Evolutionary conservation across 2,888 invertebrate genomes (phyloP).

Genomic region (Chloromyia formosa): DNA sequence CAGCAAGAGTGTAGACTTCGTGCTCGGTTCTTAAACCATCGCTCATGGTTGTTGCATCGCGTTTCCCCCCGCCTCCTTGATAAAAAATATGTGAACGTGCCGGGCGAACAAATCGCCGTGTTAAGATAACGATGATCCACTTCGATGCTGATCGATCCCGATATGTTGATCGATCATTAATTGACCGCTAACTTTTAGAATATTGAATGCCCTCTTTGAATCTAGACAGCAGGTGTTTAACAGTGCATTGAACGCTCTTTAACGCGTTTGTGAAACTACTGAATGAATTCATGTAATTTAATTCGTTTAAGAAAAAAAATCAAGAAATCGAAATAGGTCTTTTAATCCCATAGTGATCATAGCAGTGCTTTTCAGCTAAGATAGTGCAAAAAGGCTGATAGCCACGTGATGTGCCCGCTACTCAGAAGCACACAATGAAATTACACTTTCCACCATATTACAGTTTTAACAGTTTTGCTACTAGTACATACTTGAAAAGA

Average conservation of each 20-base stretch:
- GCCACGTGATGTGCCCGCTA: slow-evolving; percentile 34
- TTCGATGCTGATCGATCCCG: background rate
- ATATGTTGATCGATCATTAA: slow-evolving; percentile 10
- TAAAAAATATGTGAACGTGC: background rate
- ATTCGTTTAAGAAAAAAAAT: slow-evolving; percentile 8
- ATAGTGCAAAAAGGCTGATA: slow-evolving; percentile 11
- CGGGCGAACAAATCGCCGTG: too few species aligned
- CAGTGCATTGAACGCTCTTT: slow-evolving; percentile 17
- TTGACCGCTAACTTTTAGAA: slow-evolving; percentile 4
- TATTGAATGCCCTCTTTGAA: background rate
- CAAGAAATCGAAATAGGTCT: slow-evolving; percentile 16
- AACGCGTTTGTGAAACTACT: slow-evolving; percentile 14
- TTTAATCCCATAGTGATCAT: slow-evolving; percentile 11
- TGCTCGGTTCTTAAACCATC: slow-evolving; percentile 28
- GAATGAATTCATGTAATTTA: background rate
- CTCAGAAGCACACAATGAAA: slow-evolving; percentile 33
- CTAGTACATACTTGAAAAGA: background rate
- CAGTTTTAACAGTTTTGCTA: slow-evolving; percentile 36
- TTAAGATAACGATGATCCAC: too few species aligned
- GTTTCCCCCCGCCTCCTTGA: slow-evolving; percentile 17
- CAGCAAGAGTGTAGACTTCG: slow-evolving; percentile 19
- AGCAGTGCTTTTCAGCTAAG: slow-evolving; percentile 3
- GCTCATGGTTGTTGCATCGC: slow-evolving; percentile 13
- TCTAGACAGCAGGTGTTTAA: background rate
- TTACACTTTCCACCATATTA: slow-evolving; percentile 20